A percentile compares a stretch with the other conserved stretches of the same genome.
Conservation (phyloP, 2,113 vertebrate genomes). For the Alaudala cheleensis region DNA sequence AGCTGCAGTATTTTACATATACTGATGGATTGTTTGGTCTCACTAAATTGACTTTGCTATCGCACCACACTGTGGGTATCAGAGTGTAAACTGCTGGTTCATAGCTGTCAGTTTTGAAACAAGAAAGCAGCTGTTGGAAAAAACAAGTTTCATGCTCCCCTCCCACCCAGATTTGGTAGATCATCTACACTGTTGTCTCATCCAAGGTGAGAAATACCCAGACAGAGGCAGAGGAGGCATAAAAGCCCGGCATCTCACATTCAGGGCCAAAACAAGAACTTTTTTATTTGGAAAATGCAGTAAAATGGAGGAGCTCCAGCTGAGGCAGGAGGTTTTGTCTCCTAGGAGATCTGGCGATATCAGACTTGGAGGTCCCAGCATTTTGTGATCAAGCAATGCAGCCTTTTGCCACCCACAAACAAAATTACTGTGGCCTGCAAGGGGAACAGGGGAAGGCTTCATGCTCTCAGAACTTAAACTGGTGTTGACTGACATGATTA, state of each 20-base stretch:
- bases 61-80: not conserved
- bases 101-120: not conserved
- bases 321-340: not conserved
- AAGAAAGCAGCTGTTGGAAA: not conserved
- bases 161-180: not conserved
- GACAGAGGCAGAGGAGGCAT: rapidly evolving
- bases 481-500: not conserved
- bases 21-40: not conserved
- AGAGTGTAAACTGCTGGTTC: not conserved
- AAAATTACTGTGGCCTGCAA: rapidly evolving
- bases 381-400: not conserved
- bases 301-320: not conserved
- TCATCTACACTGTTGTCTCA: not conserved
- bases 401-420: not conserved
- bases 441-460: not conserved
- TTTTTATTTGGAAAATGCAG: not conserved
- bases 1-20: not conserved
- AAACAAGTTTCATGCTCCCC: not conserved
- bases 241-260: not conserved
- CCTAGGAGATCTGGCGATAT: not conserved
- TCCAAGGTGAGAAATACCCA: not conserved
- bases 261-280: not conserved
- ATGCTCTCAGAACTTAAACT: not conserved
- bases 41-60: not conserved
- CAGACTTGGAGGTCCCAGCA: not conserved